Conservation (phyloP, 2,888 invertebrate species). For the Aethes cnicana region DNA sequence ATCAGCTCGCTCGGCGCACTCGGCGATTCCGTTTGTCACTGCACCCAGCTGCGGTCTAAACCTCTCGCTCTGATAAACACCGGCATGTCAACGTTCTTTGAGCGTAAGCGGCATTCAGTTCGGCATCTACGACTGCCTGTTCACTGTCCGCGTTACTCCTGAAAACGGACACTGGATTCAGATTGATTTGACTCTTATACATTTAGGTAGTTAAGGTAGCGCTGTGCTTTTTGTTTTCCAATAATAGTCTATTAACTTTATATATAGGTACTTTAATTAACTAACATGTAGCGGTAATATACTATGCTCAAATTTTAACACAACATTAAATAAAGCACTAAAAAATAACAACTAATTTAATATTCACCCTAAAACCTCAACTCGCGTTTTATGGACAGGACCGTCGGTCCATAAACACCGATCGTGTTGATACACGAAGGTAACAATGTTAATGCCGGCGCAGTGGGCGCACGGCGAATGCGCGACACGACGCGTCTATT, state of each 20-base stretch:
- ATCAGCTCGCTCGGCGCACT: slow-evolving; percentile 79
- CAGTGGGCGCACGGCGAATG: slow-evolving; percentile 30
- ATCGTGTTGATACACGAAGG: slow-evolving; percentile 10
- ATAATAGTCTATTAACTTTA: too few species aligned
- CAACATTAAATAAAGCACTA: too few species aligned
- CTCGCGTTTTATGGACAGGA: too few species aligned
- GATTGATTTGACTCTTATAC: too few species aligned
- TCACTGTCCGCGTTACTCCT: slow-evolving; percentile 37
- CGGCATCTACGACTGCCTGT: slow-evolving; percentile 55
- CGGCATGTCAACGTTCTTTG: slow-evolving; percentile 72
- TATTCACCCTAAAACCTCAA: too few species aligned
- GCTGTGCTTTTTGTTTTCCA: too few species aligned
- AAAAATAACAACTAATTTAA: too few species aligned
- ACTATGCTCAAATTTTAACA: too few species aligned
- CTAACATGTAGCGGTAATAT: too few species aligned
- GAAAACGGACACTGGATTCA: slow-evolving; percentile 29
- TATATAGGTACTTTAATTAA: too few species aligned
- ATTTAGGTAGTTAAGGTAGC: too few species aligned
- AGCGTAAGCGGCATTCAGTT: slow-evolving; percentile 64
- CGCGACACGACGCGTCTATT: slow-evolving; percentile 61
- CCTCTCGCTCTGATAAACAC: slow-evolving; percentile 75
- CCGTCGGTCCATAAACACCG: too few species aligned
- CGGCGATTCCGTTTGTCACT: slow-evolving; percentile 80
- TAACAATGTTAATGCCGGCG: slow-evolving; percentile 19
- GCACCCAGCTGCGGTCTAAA: slow-evolving; percentile 68